Evolutionary conservation across 2,113 vertebrate species (phyloP).

Genomic region (Brienomyrus brachyistius): DNA sequence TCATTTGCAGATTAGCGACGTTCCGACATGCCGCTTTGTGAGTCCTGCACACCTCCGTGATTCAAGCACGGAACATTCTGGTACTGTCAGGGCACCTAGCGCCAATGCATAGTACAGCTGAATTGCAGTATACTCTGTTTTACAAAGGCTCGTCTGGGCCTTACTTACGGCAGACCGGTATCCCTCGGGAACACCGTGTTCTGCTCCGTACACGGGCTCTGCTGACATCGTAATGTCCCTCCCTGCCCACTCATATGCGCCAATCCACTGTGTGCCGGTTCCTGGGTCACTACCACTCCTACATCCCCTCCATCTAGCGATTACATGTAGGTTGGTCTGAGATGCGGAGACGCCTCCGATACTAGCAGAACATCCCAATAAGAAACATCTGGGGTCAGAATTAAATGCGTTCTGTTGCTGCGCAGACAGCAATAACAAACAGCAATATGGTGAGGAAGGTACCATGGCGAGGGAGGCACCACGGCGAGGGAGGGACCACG

Average conservation of each 20-base stretch:
- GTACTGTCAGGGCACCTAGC: not conserved
- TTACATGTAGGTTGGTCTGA: conserved; percentile 30
- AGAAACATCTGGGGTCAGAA: conserved; percentile 11
- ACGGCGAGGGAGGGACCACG: not conserved
- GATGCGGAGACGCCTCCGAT: conserved; percentile 34
- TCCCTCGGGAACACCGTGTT: not conserved
- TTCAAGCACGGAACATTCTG: not conserved
- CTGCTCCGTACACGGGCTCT: not conserved
- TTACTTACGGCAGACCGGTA: not conserved
- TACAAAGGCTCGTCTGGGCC: not conserved
- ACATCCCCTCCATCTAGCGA: conserved; percentile 58
- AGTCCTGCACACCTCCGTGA: not conserved
- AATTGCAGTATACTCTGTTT: not conserved
- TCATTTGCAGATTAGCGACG: not conserved
- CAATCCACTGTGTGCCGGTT: conserved; percentile 39
- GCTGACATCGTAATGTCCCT: conserved; percentile 32
- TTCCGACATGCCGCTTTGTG: not conserved
- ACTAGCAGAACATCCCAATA: conserved; percentile 43
- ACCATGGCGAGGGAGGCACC: not conserved
- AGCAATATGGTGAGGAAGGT: no score
- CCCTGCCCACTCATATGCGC: conserved; percentile 26
- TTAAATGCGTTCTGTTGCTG: not conserved
- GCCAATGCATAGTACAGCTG: not conserved
- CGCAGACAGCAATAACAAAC: not conserved
- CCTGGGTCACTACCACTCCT: conserved; percentile 30